Percentiles rank a stretch among this genome's conserved stretches.
phyloP scores from a whole-genome alignment of 2,888 invertebrate genomes.

The Drosophila hawaiiensis region DNA sequence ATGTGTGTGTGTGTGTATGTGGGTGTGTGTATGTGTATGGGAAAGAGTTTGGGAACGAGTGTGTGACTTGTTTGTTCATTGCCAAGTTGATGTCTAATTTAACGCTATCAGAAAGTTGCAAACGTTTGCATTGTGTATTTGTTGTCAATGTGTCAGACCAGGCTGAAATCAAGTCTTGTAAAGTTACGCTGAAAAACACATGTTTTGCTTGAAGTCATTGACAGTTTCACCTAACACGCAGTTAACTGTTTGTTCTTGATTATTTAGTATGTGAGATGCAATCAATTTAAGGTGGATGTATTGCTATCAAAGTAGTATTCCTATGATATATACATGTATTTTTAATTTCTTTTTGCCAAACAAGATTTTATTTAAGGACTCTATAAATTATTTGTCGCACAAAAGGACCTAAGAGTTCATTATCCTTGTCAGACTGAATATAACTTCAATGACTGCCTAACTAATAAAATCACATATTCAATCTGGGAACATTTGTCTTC shows the following conservation, averaged over 20 bases:
- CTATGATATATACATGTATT: background rate
- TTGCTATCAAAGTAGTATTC: background rate
- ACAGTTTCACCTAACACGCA: constrained; percentile 15
- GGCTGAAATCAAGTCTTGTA: constrained; percentile 61
- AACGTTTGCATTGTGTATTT: constrained; percentile 57
- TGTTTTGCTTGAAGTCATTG: constrained; percentile 60
- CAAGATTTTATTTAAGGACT: background rate
- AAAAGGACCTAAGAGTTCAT: constrained; percentile 6
- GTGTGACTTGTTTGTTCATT: constrained; percentile 49
- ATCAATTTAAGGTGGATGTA: background rate
- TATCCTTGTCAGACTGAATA: background rate
- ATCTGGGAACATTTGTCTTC: constrained; percentile 57
- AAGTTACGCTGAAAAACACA: constrained; percentile 61
- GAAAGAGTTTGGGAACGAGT: background rate
- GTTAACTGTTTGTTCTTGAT: constrained; percentile 1
- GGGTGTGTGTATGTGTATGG: constrained; percentile 12
- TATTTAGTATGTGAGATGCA: background rate
- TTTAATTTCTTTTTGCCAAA: background rate
- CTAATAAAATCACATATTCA: constrained; percentile 17
- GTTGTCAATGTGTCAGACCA: constrained; percentile 72
- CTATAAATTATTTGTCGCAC: background rate
- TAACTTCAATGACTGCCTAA: constrained; percentile 6
- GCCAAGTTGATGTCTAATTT: constrained; percentile 77
- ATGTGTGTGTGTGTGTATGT: background rate
- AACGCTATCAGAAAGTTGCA: constrained; percentile 76